A percentile compares a stretch with the other conserved stretches of the same genome.
Conservation (phyloP, 2,797 vertebrate genomes). For the Anguilla marmorata region DNA sequence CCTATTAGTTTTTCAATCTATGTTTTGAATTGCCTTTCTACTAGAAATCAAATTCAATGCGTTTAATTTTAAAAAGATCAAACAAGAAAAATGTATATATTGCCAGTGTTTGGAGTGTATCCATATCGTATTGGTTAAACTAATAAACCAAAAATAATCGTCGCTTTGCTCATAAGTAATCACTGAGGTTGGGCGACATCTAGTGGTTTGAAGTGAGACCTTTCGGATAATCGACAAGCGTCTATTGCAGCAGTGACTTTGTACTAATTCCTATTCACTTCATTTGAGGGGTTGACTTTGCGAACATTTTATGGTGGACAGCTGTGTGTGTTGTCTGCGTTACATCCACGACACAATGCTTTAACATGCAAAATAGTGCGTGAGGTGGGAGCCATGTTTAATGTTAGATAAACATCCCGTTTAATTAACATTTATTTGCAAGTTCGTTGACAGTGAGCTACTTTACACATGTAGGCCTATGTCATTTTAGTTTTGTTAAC, state of each 20-base stretch:
- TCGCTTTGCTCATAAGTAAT: not conserved
- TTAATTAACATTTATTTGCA: not conserved
- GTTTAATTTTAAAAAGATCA: not conserved
- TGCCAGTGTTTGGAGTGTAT: not conserved
- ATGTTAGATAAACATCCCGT: not conserved
- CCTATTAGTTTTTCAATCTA: not conserved
- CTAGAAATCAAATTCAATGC: not conserved
- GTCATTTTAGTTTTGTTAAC: not conserved
- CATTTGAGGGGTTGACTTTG: not conserved
- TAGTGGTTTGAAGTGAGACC: not conserved
- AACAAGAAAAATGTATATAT: not conserved
- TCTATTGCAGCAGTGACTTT: not conserved
- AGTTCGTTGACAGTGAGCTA: not conserved
- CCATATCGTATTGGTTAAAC: not conserved
- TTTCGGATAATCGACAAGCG: not conserved
- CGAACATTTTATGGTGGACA: too few relatives aligned
- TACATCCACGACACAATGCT: too few relatives aligned
- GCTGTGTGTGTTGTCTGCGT: too few relatives aligned
- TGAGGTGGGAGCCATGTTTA: not conserved
- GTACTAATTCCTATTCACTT: not conserved
- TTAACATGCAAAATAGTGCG: too few relatives aligned
- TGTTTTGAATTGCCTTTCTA: not conserved
- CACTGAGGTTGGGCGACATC: constrained; percentile 18
- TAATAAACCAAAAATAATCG: not conserved
- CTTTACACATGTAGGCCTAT: not conserved